Base-by-base conservation (phyloP, 1,140 invertebrate species). In the Polypedilum pembai region DNA sequence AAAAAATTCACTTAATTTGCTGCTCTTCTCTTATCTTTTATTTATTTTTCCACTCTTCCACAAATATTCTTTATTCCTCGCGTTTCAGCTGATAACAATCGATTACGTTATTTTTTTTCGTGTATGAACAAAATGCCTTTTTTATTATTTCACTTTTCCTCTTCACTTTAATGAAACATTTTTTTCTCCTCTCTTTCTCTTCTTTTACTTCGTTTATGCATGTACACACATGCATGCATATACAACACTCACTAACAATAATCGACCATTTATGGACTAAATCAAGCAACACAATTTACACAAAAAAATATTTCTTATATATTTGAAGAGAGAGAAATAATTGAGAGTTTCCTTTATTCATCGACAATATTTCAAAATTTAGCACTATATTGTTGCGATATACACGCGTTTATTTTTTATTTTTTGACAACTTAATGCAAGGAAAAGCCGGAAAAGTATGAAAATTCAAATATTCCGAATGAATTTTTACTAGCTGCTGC, bases 381-480 rank as follows among this genome's bases (percentile, higher is more conserved):
- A 33, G 24, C 24, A 33, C 10, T n/a, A 15, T n/a, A 56, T 56
- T n/a, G 45, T 56, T 56, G 45, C n/a, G 45, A 56, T 56, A n/a
- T 56, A n/a, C n/a, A 56, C 12, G 15, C 45, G 8, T 69, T 69
- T 21, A 69, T 69, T 10, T 69, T 69, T 69, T 69, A 69, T 69
- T 69, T 18, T 69, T 18, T 69, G 65, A 69, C 65, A 69, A 69
- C 20, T 69, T 69, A 69, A 20, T 69, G 65, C 65, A 18, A 20
- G 65, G 65, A 69, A 69, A 69, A 69, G 65, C 65, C 65, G 65
- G 65, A 69, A 69, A 69, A 69, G 45, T 56, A 69, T 69, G 65
- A 20, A 69, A 69, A 20, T 69, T 20, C 65, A 21, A 69, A 69
- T 56, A 56, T 15, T 56, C 12, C 12, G 45, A 69, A 18, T 7